Evolutionary conservation across 2,797 vertebrate genomes (phyloP), one percentile per base, ranked within the genome.

Genomic region (Apogon talboti): DNA sequence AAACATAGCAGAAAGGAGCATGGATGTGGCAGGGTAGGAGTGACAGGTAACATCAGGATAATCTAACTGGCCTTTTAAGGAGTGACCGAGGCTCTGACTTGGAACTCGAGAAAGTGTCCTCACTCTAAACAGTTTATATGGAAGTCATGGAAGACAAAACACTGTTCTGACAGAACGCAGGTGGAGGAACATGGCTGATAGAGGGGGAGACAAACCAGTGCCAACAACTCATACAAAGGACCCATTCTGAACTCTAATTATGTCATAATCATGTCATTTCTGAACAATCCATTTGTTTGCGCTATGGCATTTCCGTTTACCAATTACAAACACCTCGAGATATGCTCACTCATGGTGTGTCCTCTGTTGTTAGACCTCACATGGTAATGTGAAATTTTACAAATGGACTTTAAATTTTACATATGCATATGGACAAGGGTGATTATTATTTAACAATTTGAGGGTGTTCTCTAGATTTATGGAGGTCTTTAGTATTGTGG

Each of bases 1-100:
- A 87, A 82, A 89, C 66, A 44, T 84, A 35, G 33, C 74, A 81
- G 56, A 64, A 54, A 49, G 42, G 42, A 66, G 71, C 58, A n/a
- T 68, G 60, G 72, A 74, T 42, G 79, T 55, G 37, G 70, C 61
- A 37, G 24, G 28, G 24, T 52, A 19, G 37, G 63, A 86, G 67
- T 67, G 72, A 75, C 85, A 77, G 90, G 83, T 86, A 35, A 73
- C 87, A 74, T 71, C 78, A 64, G 64, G 24, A 19, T 66, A 47
- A 78, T 84, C 79, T 57, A 16, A 35, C 81, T 85, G 84, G 82
- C 93, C 93, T 92, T 94, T 91, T 93, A 94, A 90, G 93, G 93
- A 91, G 81, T 62, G 70, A 45, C 70, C 13, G 2, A 33, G 57
- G 59, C 79, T 84, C 85, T 41, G 76, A 63, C 66, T 40, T 50